A percentile compares a stretch with the other conserved stretches of the same genome.
Evolutionary conservation across 2,113 vertebrate genomes (phyloP).

Genomic region (Eptatretus burgeri): DNA sequence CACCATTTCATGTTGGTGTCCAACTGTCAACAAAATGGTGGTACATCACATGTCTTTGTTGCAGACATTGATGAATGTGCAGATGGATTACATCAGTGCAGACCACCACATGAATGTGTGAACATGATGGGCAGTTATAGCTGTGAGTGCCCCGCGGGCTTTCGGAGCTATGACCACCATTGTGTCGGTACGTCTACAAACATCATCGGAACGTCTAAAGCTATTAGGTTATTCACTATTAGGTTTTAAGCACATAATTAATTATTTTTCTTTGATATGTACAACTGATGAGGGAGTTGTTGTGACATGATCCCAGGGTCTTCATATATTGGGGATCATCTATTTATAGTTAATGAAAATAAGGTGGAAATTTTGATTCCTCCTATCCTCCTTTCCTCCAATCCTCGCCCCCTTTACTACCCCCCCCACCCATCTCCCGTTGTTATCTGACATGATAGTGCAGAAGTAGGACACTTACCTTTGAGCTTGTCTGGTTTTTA

Average conservation of each 20-base stretch:
- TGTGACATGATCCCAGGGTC: no score
- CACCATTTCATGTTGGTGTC: no score
- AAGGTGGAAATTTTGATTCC: slow-evolving; percentile 21
- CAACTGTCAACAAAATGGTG: no score
- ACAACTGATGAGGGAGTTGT: no score
- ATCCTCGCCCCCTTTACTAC: background rate
- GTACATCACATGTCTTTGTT: background rate
- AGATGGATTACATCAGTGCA: slow-evolving; percentile 61
- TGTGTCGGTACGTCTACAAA: no score
- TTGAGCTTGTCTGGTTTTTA: no score
- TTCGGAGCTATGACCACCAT: slow-evolving; percentile 15
- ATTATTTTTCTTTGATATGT: no score
- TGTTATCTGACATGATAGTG: background rate
- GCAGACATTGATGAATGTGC: slow-evolving; percentile 77
- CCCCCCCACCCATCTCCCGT: background rate
- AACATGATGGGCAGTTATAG: slow-evolving; percentile 57
- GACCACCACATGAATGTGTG: slow-evolving; percentile 66
- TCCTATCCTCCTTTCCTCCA: background rate
- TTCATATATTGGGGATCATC: no score
- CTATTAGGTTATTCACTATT: no score
- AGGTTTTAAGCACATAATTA: no score
- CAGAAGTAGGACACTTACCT: background rate
- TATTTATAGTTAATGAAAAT: slow-evolving; percentile 35
- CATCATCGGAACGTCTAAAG: no score
- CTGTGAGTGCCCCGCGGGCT: slow-evolving; percentile 62